Evolutionary conservation across 2,113 vertebrate species (phyloP).

Genomic region (Paracanthobrama guichenoti): DNA sequence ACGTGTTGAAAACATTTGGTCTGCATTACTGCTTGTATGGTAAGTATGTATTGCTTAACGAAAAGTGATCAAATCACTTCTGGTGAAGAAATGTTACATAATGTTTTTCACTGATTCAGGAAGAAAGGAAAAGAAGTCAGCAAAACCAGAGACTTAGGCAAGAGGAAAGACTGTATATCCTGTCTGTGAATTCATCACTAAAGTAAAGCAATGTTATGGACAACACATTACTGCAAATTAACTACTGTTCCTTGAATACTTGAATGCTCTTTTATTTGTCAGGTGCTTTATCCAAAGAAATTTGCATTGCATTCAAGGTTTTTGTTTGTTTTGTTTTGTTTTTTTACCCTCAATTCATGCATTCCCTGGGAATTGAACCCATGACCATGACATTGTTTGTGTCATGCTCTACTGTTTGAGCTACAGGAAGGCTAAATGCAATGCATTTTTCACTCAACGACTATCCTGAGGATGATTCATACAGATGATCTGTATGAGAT

Average conservation of each 20-base stretch:
- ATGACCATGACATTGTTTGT: background rate
- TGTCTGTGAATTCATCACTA: background rate
- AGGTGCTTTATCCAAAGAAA: background rate
- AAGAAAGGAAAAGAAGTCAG: conserved; percentile 42
- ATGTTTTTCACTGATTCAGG: conserved; percentile 6
- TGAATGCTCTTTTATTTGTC: too few species aligned
- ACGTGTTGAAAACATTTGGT: background rate
- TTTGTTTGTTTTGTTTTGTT: too few species aligned
- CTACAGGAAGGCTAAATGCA: background rate
- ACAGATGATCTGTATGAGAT: background rate
- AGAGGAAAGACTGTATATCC: background rate
- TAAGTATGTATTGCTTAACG: background rate
- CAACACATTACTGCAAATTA: background rate
- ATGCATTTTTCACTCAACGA: background rate
- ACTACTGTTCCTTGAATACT: background rate
- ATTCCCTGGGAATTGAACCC: background rate
- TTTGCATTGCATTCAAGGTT: background rate
- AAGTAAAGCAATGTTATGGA: background rate
- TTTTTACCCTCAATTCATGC: background rate
- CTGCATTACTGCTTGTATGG: background rate
- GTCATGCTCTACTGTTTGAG: background rate
- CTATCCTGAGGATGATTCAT: background rate
- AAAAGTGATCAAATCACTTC: background rate
- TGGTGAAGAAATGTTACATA: background rate
- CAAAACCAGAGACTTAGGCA: conserved; percentile 1